A percentile compares a stretch with the other conserved stretches of the same genome.
These are phyloP conservation scores for Tridacna crocea DNA, from an alignment of 2,888 invertebrate species.

Conservation along the genomic window DNA sequence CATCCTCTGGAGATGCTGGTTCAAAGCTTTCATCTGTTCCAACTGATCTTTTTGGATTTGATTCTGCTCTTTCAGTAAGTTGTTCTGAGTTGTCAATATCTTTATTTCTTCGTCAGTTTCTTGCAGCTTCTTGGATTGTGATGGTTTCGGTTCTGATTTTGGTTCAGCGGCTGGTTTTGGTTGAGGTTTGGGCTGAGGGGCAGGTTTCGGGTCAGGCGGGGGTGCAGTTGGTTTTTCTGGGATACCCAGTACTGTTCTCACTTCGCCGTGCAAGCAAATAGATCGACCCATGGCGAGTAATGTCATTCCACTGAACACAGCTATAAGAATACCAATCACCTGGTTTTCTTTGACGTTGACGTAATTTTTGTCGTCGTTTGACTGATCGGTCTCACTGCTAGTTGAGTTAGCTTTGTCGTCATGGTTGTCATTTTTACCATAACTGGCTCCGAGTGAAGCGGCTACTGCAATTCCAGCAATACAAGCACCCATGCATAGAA, in stretches of 20 bases:
- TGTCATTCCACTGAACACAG: neutral
- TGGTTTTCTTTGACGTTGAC: conserved; percentile 1
- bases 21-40: neutral
- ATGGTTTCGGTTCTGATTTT: neutral
- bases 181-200: neutral
- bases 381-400: neutral
- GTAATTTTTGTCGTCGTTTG: neutral
- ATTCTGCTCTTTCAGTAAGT: conserved; percentile 22
- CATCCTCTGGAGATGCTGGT: neutral
- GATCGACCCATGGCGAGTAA: neutral
- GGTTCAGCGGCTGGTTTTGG: neutral
- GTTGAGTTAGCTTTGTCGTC: conserved; percentile 9
- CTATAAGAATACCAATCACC: neutral
- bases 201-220: neutral
- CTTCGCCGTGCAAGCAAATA: conserved; percentile 11
- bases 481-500: neutral
- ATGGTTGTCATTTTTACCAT: neutral
- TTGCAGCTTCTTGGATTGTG: too few relatives aligned
- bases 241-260: conserved; percentile 2
- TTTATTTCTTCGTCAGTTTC: neutral
- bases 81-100: neutral
- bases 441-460: conserved; percentile 3
- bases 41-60: conserved; percentile 5
- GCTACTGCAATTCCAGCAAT: conserved; percentile 9
- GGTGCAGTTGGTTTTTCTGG: conserved; percentile 1